phyloP scores from a whole-genome alignment of 2,113 vertebrate genomes.

The Scolopax mira region DNA sequence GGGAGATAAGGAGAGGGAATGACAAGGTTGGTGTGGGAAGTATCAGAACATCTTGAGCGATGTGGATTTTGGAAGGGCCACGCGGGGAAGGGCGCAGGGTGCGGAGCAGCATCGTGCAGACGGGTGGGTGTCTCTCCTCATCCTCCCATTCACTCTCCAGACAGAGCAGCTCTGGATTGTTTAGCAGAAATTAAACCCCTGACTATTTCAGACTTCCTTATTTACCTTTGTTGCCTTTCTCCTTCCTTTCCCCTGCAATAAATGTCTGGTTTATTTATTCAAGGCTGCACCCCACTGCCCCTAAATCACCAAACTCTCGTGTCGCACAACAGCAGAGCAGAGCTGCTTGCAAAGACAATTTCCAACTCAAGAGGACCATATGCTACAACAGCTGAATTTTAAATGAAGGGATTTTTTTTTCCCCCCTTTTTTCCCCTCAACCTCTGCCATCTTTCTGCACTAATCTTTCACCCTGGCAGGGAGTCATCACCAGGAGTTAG shows the following conservation, averaged over 20 bases:
- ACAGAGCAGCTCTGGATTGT: background rate
- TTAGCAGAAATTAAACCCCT: background rate
- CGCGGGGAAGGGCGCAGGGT: no score
- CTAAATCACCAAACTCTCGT: background rate
- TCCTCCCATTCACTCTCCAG: background rate
- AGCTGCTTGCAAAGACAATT: background rate
- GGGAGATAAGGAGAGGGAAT: background rate
- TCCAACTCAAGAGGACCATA: conserved; percentile 17
- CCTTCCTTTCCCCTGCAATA: background rate
- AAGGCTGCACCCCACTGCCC: background rate
- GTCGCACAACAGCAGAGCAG: background rate
- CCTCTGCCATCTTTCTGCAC: background rate
- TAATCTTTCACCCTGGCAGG: conserved; percentile 35
- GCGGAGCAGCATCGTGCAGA: no score
- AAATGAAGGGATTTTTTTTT: conserved; percentile 5
- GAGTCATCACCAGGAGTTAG: conserved; percentile 10
- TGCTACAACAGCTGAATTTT: conserved; percentile 40
- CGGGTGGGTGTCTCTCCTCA: background rate
- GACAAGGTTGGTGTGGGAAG: background rate
- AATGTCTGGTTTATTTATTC: conserved; percentile 17
- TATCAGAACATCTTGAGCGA: rapidly evolving
- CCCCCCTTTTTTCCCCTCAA: rapidly evolving
- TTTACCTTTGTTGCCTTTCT: background rate
- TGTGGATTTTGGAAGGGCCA: background rate
- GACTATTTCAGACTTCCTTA: background rate